phyloP scores from a whole-genome alignment of 2,888 invertebrate species.

The Trichogramma evanescens region DNA sequence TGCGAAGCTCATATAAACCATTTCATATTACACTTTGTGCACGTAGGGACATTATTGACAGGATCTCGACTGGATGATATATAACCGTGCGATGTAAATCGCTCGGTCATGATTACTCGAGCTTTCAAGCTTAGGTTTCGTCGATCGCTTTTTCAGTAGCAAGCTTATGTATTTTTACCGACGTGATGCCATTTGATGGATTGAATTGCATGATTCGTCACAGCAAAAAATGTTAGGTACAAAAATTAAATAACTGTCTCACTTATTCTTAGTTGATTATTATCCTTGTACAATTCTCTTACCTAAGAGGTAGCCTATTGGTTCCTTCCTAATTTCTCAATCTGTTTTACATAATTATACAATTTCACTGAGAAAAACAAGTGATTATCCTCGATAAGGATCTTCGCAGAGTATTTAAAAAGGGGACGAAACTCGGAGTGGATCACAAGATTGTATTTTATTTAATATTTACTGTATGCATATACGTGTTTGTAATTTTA shows the following conservation, averaged over 20 bases:
- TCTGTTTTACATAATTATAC: too few relatives aligned
- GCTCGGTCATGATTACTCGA: constrained; percentile 18
- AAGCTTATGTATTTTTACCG: neutral
- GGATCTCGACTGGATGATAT: neutral
- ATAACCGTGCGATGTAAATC: neutral
- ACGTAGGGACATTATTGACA: constrained; percentile 16
- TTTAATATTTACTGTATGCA: neutral
- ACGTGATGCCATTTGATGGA: neutral
- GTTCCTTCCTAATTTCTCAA: constrained; percentile 34
- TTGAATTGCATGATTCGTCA: neutral
- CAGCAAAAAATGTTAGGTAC: neutral
- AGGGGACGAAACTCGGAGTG: neutral
- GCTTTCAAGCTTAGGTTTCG: constrained; percentile 4
- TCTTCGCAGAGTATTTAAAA: neutral
- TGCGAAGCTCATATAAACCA: too few relatives aligned
- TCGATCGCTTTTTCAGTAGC: neutral
- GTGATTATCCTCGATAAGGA: constrained; percentile 33
- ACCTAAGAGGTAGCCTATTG: constrained; percentile 16
- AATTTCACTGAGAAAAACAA: constrained; percentile 31
- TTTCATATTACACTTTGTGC: neutral
- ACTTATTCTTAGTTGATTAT: neutral
- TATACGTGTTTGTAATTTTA: neutral
- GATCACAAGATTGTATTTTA: neutral
- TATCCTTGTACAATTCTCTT: neutral
- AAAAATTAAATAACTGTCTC: neutral